Base-by-base conservation (phyloP, 2,113 vertebrate genomes). In the Lethenteron reissneri region DNA sequence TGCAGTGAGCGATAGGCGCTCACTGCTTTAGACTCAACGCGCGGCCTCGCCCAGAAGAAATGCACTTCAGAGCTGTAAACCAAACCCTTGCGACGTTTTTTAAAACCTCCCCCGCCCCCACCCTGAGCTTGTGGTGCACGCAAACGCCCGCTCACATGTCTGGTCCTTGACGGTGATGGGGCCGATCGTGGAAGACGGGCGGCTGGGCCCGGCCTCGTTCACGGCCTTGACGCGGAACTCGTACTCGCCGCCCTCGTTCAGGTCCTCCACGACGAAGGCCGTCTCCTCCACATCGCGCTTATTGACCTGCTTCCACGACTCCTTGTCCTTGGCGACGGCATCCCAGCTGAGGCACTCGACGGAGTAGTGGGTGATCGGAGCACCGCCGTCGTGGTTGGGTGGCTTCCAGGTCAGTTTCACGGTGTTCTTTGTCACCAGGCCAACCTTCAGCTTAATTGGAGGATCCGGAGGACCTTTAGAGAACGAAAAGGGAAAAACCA, bases 341-440 rank as follows among this genome's bases (percentile, higher is more conserved):
- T 89, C 91, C 89, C 89, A 95, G 57, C 82, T 85, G 69, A 97
- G 88, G 74, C 88, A 83, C n/a, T 99, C 94, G 12, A 99, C 84
- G 64, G 83, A 88, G 77, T 99, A 99, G 79, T 99, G 90, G 17
- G 89, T 95, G n/a, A 99, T 86, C 64, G 91, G 90, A 69, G 92
- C 84, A 58, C 94, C 94, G 1, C 94, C 92, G 19, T 99, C 90
- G 71, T 92, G 95, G 81, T 83, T 94, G 10, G 92, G 94, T 71
- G 91, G 85, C 78, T 87, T 96, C 94, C 94, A 99, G 1, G 85
- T 87, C 76, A 99, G 76, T 57, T 82, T 85, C 58, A 89, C 87
- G 0, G 85, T 83, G 71, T 85, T 85, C 78, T 92, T 97, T 64
- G 86, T 91, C 70, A 95, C 80, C 10, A 84, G 83, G 70, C 82